Evolutionary conservation across 1,140 invertebrate species (phyloP).

Genomic region (Triops longicaudatus): DNA sequence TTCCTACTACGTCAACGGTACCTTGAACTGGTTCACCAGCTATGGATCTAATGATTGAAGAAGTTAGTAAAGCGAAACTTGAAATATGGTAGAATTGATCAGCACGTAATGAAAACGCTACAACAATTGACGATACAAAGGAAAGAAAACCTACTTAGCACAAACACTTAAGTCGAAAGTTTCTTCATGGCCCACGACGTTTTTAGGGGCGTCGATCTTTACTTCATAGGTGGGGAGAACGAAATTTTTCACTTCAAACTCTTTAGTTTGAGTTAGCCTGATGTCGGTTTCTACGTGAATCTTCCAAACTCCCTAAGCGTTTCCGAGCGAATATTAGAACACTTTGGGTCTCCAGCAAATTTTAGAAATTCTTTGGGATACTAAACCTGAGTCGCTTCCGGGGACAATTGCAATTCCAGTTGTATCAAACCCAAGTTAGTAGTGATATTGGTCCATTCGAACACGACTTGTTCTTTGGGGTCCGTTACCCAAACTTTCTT

Average conservation of each 20-base stretch:
- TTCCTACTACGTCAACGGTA: conserved; percentile 18
- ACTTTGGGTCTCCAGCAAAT: no score
- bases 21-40: conserved; percentile 34
- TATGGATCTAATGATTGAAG: conserved; percentile 29
- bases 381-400: conserved; percentile 46
- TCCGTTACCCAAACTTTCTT: conserved; percentile 49
- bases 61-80: background rate
- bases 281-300: conserved; percentile 43
- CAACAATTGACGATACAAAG: no score
- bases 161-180: background rate
- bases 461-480: conserved; percentile 48
- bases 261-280: conserved; percentile 22
- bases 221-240: conserved; percentile 58
- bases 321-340: background rate
- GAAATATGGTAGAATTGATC: no score
- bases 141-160: background rate
- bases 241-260: conserved; percentile 52
- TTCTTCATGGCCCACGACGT: conserved; percentile 44
- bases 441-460: conserved; percentile 49
- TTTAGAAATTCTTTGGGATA: no score
- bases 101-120: no score
- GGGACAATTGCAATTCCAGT: conserved; percentile 45
- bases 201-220: conserved; percentile 50
- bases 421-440: conserved; percentile 47
- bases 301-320: conserved; percentile 47